Evolutionary conservation across 2,888 invertebrate species (phyloP).

Genomic region (Papilio demoleus): DNA sequence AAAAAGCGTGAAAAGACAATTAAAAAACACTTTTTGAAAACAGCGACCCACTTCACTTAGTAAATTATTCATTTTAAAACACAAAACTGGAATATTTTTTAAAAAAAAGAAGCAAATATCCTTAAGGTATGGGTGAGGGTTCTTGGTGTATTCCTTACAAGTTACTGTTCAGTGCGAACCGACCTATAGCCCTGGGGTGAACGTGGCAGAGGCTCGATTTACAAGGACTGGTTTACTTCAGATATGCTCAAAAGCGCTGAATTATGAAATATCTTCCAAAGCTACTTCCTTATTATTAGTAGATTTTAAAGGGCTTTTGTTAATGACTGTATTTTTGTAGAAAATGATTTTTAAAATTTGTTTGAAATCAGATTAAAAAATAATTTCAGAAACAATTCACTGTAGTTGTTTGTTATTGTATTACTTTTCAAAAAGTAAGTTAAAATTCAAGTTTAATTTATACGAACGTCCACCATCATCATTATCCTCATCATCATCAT

Average conservation of each 20-base stretch:
- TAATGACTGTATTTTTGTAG: too few species aligned
- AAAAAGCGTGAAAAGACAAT: background rate
- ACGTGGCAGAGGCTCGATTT: constrained; percentile 21
- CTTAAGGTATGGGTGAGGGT: constrained; percentile 5
- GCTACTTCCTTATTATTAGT: too few species aligned
- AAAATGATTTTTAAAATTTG: too few species aligned
- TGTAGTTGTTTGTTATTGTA: too few species aligned
- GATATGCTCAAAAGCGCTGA: background rate
- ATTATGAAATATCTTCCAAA: too few species aligned
- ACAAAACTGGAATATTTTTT: background rate
- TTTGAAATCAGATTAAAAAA: too few species aligned
- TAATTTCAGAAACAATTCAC: too few species aligned
- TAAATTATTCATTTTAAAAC: background rate
- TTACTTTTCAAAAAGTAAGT: too few species aligned
- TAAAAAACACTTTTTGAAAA: background rate
- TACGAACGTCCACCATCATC: too few species aligned
- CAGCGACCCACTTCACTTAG: background rate
- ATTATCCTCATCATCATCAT: too few species aligned
- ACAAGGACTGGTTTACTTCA: constrained; percentile 2
- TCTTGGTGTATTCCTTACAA: constrained; percentile 17
- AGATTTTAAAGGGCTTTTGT: too few species aligned
- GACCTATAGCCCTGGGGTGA: constrained; percentile 34
- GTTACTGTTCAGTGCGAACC: constrained; percentile 12
- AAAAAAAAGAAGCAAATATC: background rate
- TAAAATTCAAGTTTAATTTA: too few species aligned